A percentile compares a stretch with the other conserved stretches of the same genome.
phyloP scores from a whole-genome alignment of 2,888 invertebrate genomes.

The Chalcosyrphus nemorum region DNA sequence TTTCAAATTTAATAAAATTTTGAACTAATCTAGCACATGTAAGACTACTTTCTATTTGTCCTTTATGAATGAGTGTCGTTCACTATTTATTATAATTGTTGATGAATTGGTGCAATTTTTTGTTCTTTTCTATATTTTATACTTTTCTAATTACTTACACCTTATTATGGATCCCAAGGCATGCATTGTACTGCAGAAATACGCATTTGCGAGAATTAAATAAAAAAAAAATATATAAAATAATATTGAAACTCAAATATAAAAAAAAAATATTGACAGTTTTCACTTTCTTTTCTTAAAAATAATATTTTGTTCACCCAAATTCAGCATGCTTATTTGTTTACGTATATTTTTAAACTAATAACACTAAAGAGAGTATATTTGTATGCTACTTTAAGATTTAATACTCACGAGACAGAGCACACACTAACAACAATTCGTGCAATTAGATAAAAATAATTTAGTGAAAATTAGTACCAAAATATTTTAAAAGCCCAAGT shows the following conservation, averaged over 20 bases:
- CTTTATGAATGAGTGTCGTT: not conserved
- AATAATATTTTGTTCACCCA: not conserved
- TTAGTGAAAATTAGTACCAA: not conserved
- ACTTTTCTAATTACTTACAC: conserved; percentile 88
- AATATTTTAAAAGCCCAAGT: not conserved
- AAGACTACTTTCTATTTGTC: not conserved
- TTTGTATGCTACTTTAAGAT: not conserved
- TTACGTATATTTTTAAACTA: not conserved
- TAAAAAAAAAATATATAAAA: conserved; percentile 37
- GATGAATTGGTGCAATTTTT: conserved; percentile 6
- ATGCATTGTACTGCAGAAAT: conserved; percentile 89
- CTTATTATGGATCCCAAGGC: conserved; percentile 93
- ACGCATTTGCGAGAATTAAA: conserved; percentile 57
- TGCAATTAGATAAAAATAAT: conserved; percentile 16
- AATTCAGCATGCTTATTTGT: conserved; percentile 7
- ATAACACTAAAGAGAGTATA: no score
- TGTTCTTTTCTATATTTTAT: conserved; percentile 17
- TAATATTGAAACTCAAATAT: conserved; percentile 51
- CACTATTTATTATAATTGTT: not conserved
- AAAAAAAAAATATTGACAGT: conserved; percentile 14
- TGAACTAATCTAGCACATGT: no score
- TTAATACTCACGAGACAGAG: conserved; percentile 27
- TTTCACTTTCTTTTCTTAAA: conserved; percentile 11
- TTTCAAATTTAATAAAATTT: no score
- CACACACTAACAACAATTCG: conserved; percentile 27